Percentiles rank a stretch among this genome's conserved stretches.
Evolutionary conservation across 2,113 vertebrate genomes (phyloP).

Genomic region (Coracopsis vasa): DNA sequence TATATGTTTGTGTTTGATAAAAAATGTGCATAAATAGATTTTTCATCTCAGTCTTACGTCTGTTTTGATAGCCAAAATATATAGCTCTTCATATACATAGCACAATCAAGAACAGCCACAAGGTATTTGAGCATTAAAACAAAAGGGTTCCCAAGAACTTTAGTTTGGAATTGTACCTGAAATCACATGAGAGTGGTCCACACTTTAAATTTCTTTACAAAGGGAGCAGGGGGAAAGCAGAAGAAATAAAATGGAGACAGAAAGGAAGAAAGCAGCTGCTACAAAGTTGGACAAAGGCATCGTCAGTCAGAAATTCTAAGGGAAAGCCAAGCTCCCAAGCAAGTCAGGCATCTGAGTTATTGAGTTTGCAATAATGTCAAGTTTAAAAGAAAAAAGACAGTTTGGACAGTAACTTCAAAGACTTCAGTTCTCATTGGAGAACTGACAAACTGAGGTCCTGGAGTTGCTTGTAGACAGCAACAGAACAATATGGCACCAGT

Average conservation of each 20-base stretch:
- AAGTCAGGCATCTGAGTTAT: not conserved
- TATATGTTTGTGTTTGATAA: conserved; percentile 2
- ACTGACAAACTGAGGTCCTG: not conserved
- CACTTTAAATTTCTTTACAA: not conserved
- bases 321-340: not conserved
- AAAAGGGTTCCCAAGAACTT: not conserved
- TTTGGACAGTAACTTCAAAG: not conserved
- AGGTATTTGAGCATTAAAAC: not conserved
- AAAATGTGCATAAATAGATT: conserved; percentile 36
- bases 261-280: not conserved
- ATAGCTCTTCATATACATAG: not conserved
- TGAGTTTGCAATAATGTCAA: not conserved
- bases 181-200: not conserved
- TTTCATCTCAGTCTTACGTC: conserved; percentile 15
- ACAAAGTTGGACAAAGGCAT: not conserved
- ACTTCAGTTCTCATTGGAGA: not conserved
- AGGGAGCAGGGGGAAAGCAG: not conserved
- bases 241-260: not conserved
- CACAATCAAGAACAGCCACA: not conserved
- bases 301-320: not conserved
- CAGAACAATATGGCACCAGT: not conserved
- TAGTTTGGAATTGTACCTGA: conserved; percentile 11
- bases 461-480: not conserved
- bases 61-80: conserved; percentile 48
- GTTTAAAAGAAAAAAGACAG: not conserved